phyloP scores from a whole-genome alignment of 2,888 invertebrate genomes.

The Chaitophorus viminalis region DNA sequence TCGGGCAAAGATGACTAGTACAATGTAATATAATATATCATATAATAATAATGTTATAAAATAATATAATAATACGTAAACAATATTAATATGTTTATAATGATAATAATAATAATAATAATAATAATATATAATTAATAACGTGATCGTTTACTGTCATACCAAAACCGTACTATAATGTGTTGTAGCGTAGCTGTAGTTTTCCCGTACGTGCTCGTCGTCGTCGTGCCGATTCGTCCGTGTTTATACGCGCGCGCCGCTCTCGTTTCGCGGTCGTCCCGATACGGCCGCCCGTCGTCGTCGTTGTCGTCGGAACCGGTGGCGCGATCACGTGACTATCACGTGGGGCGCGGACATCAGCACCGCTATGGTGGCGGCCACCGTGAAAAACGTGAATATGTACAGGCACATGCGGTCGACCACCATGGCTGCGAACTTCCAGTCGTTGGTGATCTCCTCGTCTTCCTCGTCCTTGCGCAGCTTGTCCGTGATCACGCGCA shows the following conservation, averaged over 20 bases:
- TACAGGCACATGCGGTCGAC: conserved; percentile 99
- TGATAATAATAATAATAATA: conserved; percentile 28
- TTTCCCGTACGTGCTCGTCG: background rate
- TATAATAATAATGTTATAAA: too few species aligned
- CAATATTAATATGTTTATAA: background rate
- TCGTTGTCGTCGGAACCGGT: background rate
- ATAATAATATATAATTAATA: conserved; percentile 15
- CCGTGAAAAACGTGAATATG: conserved; percentile 98
- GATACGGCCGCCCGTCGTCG: background rate
- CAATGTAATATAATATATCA: too few species aligned
- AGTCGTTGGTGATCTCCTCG: conserved; percentile 94
- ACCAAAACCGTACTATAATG: conserved; percentile 6
- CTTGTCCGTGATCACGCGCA: conserved; percentile 91
- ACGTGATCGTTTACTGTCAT: background rate
- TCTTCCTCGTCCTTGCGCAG: conserved; percentile 95
- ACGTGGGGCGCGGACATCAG: conserved; percentile 96
- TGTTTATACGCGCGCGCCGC: background rate
- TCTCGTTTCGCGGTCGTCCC: background rate
- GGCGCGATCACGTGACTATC: conserved; percentile 79
- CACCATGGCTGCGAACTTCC: conserved; percentile 99
- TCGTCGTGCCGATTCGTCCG: too few species aligned
- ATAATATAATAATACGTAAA: background rate
- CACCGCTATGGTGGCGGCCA: conserved; percentile 96
- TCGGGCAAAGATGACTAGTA: too few species aligned
- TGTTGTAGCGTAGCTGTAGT: background rate